Conservation (phyloP, 2,113 vertebrate genomes). For the Chaenogobius annularis region DNA sequence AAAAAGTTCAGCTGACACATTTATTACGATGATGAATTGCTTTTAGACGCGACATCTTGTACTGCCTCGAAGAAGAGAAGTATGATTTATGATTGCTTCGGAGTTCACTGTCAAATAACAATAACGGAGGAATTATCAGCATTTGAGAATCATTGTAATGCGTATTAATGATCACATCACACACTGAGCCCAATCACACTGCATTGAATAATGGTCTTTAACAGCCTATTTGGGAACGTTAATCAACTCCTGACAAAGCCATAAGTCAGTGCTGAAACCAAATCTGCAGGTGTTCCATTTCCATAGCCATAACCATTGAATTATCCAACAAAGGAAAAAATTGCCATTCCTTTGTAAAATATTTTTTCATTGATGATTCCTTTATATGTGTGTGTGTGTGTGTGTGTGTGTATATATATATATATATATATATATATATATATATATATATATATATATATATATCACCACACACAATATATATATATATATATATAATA, state of each 20-base stretch:
- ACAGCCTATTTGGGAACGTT: constrained; percentile 41
- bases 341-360: constrained; percentile 5
- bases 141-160: constrained; percentile 53
- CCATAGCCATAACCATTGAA: constrained; percentile 6
- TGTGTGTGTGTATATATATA: no score
- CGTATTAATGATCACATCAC: constrained; percentile 62
- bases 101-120: constrained; percentile 56
- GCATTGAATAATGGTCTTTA: constrained; percentile 36
- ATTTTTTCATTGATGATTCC: constrained; percentile 19
- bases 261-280: constrained; percentile 28
- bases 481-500: background rate
- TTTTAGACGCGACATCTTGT: constrained; percentile 55
- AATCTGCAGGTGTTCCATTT: background rate
- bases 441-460: no score
- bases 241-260: constrained; percentile 52
- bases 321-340: background rate
- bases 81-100: constrained; percentile 58
- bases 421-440: background rate
- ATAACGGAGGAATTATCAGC: constrained; percentile 44
- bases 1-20: constrained; percentile 42
- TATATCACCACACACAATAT: background rate
- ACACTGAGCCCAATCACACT: constrained; percentile 21
- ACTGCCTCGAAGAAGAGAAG: constrained; percentile 40
- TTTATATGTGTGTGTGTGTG: no score
- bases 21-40: constrained; percentile 64